Evolutionary conservation across 2,888 invertebrate species (phyloP), one percentile per base, ranked within the genome.

Genomic region (Orthosia gracilis): DNA sequence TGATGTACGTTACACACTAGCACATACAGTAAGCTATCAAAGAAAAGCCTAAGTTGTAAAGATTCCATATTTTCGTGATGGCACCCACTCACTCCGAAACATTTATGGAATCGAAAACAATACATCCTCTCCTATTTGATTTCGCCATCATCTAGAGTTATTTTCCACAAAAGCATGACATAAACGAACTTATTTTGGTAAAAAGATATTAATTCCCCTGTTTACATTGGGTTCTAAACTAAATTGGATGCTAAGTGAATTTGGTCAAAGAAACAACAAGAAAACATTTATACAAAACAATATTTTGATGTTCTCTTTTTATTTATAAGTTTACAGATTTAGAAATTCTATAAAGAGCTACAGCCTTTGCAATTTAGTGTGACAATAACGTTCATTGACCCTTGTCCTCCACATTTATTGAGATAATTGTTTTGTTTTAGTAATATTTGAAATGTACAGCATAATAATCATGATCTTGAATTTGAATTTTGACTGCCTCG

Each of bases 191-290:
- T 69, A 65, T 76, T 70, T 81, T 74, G 52, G 31, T n/a, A 49
- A 58, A 78, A 61, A 61, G 40, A 50, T 45, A 31, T 21, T 15
- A 49, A 31, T 21, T 18, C 40, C 47, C 17, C 12, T 87, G 26
- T 87, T 82, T 73, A 72, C 61, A 66, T 58, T 59, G 54, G 78
- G 69, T 70, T 86, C 70, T 63, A 67, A 69, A 79, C 57, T 55
- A 75, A 86, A 85, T 85, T 85, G 82, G 59, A 84, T 12, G 49
- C 71, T 61, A 76, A 77, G 67, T 77, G 66, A 73, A 69, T 82
- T 78, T 73, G n/a, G 55, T 47, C 26, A 55, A 31, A 69, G 47
- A 82, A 77, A 75, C 67, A 75, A 76, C 4, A 70, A 63, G 55
- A 55, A 50, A 15, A 17, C 3, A 31, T 49, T 31, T n/a, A 17